Base-by-base conservation (phyloP, 23 tunicate genomes). In the Diplosoma virens region DNA sequence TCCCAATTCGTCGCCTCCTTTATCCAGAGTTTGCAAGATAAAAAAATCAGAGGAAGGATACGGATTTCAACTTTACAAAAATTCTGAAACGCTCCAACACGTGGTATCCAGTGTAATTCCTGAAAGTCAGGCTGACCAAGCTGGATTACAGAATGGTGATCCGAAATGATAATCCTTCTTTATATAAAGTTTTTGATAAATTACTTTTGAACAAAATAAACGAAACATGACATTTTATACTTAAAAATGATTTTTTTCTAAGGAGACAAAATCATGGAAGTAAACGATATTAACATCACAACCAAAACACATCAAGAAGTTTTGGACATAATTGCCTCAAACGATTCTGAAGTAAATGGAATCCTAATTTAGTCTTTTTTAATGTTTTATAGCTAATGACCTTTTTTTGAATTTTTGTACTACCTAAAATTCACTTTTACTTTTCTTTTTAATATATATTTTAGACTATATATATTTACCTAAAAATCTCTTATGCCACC, bases 91-190 rank as follows among this genome's bases (percentile, higher is more conserved):
- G 9, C 59, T 53, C 26, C 79, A 78, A 1, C 86, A 84, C 17
- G 77, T 56, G 41, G 53, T 90, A 28, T 67, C 84, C 17, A 53
- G 74, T 2, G 56, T 90, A 16, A 32, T 27, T 16, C 58, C 61
- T 7, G 79, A 34, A 16, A 79, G 97, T 18, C 77, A 78, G 7
- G 97, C 90, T 0, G 97, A 90, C 14, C 20, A 35, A 23, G 97
- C 82, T 46, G 97, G 97, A 47, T 25, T 88, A 21, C 67, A 66
- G 63, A 73, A 87, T 26, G 94, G 94, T 82, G 65, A 47, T 6
- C 9, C 16, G 20, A n/a, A 18, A 14, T 58, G 23, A 23, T 16
- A 45, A 11, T 11, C 16, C 14, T 9, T 45, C 16, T 45, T 16
- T 9, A 11, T 9, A 45, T 9, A 45, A 45, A 45, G 16, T 9